Evolutionary conservation across 2,113 vertebrate species (phyloP).

Genomic region (Nothoprocta perdicaria): DNA sequence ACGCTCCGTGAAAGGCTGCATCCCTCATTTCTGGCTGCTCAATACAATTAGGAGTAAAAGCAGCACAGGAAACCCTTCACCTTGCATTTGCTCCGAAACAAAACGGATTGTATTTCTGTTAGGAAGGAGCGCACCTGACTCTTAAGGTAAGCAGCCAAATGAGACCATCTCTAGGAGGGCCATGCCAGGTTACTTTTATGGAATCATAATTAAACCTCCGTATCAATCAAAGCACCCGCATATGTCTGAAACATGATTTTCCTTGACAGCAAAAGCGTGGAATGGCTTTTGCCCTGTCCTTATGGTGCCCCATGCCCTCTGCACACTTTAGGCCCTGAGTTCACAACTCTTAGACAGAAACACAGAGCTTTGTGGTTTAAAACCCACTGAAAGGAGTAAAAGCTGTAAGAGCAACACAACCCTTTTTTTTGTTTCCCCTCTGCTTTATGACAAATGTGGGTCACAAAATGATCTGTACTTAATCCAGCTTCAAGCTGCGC

Average conservation of each 20-base stretch:
- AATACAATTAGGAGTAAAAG: not conserved
- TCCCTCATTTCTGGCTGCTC: not conserved
- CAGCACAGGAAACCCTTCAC: not conserved
- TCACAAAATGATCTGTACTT: not conserved
- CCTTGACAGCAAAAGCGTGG: not conserved
- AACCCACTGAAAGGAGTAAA: not conserved
- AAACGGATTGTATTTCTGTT: not conserved
- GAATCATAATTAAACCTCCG: not conserved
- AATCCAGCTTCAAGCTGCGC: not conserved
- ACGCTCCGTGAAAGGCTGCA: not conserved
- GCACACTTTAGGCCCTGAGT: not conserved
- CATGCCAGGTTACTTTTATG: not conserved
- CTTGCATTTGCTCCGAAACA: not conserved
- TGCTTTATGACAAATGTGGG: not conserved
- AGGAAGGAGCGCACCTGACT: not conserved
- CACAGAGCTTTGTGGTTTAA: not conserved
- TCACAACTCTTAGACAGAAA: accelerated
- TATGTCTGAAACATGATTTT: not conserved
- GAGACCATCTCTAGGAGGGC: not conserved
- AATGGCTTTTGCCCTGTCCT: not conserved
- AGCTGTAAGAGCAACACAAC: not conserved
- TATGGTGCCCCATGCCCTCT: not conserved
- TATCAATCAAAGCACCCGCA: not conserved
- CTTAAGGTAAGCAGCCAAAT: not conserved
- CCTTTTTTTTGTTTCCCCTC: not conserved